Conservation (phyloP, 2,113 vertebrate genomes). For the Cygnus buccinator region DNA sequence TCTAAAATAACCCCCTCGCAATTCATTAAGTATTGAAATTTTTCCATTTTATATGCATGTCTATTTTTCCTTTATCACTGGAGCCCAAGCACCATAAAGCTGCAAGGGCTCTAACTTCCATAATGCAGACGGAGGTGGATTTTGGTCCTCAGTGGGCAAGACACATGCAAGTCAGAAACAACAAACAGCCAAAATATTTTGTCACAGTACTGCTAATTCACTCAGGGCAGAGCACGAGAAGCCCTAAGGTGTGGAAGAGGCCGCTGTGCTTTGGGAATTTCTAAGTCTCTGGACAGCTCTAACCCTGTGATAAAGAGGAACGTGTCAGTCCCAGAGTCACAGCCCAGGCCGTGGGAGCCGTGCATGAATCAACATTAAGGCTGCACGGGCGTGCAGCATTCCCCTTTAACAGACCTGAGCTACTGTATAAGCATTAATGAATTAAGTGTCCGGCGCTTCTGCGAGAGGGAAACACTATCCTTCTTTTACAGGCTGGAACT, state of each 20-base stretch:
- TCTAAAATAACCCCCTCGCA: neutral
- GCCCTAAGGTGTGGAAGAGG: neutral
- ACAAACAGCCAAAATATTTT: too few species aligned
- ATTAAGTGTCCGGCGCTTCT: conserved; percentile 32
- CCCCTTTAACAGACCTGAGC: conserved; percentile 8
- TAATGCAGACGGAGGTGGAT: neutral
- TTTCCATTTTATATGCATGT: too few species aligned
- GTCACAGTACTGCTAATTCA: neutral
- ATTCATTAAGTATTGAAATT: neutral
- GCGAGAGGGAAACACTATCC: conserved; percentile 3
- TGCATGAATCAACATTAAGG: conserved; percentile 43
- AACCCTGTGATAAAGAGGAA: neutral
- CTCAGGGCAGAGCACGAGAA: neutral
- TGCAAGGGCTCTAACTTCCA: neutral
- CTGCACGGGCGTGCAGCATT: neutral
- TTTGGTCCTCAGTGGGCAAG: neutral
- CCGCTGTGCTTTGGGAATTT: neutral
- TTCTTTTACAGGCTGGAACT: neutral
- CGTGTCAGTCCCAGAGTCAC: neutral
- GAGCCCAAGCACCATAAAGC: neutral
- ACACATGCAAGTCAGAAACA: neutral
- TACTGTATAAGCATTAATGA: conserved; percentile 55
- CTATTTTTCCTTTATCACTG: neutral
- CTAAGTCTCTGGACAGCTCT: neutral
- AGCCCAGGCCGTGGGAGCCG: neutral